A percentile compares a stretch with the other conserved stretches of the same genome.
Evolutionary conservation across 2,797 vertebrate species (phyloP).

Genomic region (Hydrocynus forskahlii): DNA sequence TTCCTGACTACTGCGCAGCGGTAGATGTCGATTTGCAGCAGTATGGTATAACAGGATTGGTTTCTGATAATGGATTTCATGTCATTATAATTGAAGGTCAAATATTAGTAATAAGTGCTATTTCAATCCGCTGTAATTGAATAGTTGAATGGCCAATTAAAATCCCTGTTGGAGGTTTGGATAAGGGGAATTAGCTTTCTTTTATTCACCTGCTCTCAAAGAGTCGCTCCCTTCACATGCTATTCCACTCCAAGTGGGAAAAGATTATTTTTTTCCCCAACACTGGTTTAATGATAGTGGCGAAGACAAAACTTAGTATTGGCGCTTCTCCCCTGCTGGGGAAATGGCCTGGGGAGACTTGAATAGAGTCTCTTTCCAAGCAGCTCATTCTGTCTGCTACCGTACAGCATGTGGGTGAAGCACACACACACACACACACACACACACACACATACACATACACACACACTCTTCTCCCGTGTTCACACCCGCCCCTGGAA

Average conservation of each 20-base stretch:
- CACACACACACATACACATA: no score
- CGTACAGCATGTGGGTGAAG: conserved; percentile 67
- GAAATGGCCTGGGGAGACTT: conserved; percentile 73
- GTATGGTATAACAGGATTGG: conserved; percentile 64
- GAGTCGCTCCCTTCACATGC: conserved; percentile 63
- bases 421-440: conserved; percentile 19
- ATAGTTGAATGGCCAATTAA: conserved; percentile 76
- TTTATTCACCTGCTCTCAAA: conserved; percentile 73
- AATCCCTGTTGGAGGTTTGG: conserved; percentile 69
- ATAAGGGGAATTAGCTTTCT: conserved; percentile 67
- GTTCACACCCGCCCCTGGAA: conserved; percentile 70
- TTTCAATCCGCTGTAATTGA: conserved; percentile 74
- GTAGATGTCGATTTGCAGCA: conserved; percentile 47
- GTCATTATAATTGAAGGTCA: conserved; percentile 67
- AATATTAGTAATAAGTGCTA: conserved; percentile 74
- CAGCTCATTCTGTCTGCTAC: conserved; percentile 70
- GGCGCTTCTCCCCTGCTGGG: conserved; percentile 67
- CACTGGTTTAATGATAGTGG: conserved; percentile 75
- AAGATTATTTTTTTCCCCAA: conserved; percentile 33
- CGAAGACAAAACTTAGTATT: conserved; percentile 71
- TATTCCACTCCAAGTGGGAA: conserved; percentile 55
- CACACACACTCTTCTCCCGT: conserved; percentile 55
- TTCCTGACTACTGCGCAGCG: conserved; percentile 51
- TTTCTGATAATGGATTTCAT: conserved; percentile 64
- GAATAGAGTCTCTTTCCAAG: conserved; percentile 67